These are phyloP conservation scores for Ctenopoma kingsleyae DNA, from an alignment of 2,797 vertebrate species.

Conservation along the genomic window DNA sequence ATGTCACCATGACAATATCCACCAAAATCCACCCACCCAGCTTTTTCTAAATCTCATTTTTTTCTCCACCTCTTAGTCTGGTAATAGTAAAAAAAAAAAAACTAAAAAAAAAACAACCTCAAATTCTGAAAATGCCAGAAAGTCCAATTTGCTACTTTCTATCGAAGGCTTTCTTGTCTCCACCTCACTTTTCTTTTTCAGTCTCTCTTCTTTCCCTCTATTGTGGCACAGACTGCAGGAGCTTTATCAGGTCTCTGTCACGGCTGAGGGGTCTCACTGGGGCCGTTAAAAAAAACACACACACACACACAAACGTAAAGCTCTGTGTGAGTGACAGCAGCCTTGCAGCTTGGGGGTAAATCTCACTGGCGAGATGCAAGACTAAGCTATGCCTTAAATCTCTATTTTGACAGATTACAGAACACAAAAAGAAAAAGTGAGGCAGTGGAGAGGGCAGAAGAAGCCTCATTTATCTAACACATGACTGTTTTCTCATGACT, in stretches of 20 bases:
- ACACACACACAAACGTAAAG: conserved; percentile 11
- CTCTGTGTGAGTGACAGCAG: conserved; percentile 62
- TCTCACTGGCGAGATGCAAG: conserved; percentile 61
- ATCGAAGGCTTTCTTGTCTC: conserved; percentile 22
- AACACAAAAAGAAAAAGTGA: conserved; percentile 52
- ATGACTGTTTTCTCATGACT: conserved; percentile 60
- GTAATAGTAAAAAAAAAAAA: background rate
- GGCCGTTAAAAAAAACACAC: conserved; percentile 36
- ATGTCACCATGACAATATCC: conserved; percentile 32
- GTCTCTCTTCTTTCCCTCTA: conserved; percentile 20
- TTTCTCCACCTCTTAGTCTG: background rate
- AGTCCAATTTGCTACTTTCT: conserved; percentile 36
- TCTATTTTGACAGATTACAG: conserved; percentile 68
- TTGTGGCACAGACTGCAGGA: conserved; percentile 48
- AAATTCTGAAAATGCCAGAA: conserved; percentile 16
- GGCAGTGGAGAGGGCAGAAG: conserved; percentile 21
- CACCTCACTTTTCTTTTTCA: conserved; percentile 22
- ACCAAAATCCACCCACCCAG: conserved; percentile 16
- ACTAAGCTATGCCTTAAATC: conserved; percentile 75
- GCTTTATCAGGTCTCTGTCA: conserved; percentile 77
- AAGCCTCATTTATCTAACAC: conserved; percentile 54
- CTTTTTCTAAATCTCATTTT: background rate
- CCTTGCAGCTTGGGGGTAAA: conserved; percentile 55
- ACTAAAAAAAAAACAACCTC: background rate
- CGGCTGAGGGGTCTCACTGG: conserved; percentile 67